Base-by-base conservation (phyloP, 1,140 invertebrate genomes). In the Drosophila sp. region DNA sequence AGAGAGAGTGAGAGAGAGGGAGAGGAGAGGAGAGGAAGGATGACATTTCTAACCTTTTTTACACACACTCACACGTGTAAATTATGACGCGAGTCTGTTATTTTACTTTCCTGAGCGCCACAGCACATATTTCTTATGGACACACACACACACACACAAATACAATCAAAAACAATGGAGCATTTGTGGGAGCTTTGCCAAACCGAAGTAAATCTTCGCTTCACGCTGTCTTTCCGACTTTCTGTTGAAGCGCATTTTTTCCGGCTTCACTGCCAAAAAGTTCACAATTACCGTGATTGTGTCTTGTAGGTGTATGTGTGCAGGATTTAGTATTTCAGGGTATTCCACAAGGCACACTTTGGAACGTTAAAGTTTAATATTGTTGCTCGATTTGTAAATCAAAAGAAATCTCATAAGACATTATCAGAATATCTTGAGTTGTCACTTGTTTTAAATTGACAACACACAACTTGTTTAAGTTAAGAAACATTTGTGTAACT, bases 231-330 rank as follows among this genome's bases (percentile, higher is more conserved):
- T 21, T 21, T 21, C 21, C 66, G 66, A 63, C 72, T 74, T 74
- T 53, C 54, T 40, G 53, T 45, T 70, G 40, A 46, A 45, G 38
- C 63, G 46, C 21, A 53, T 67, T 59, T 63, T 61, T 63, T 25
- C 72, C 53, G 16, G 45, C 62, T n/a, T 21, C 53, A 63, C 56
- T 76, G 72, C 72, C 72, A 76, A 76, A 76, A 76, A 71, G 72
- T 72, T 70, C 54, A 59, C 72, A 76, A 76, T 76, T 76, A 76
- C 72, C 72, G 59, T 76, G 72, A 76, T 76, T 76, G 72, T 76
- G 53, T 72, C 51, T 45, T 58, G 40, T 54, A 11, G 34, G 13
- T 27, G 29, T 41, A 25, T 25, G 59, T 56, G 34, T 40, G 34
- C 14, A 13, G 7, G 1, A 13, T 50, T 4, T 0, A 13, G 7